Evolutionary conservation across 2,113 vertebrate genomes (phyloP), one percentile per base, ranked within the genome.

Genomic region (Vulpes ferrilata): DNA sequence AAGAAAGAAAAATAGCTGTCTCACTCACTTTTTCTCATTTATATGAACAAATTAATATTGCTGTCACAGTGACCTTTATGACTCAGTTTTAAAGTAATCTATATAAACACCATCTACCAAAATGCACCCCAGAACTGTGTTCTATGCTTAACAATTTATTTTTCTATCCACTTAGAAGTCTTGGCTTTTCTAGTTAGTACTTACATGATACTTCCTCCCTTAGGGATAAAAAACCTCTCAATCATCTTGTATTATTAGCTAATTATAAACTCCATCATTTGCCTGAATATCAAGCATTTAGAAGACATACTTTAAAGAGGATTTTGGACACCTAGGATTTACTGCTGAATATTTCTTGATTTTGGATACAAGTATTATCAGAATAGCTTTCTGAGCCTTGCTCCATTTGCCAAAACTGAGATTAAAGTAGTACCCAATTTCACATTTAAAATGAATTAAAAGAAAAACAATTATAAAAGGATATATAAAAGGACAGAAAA

Each of bases 1-100:
- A 59, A 80, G 51, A 92, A 97, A 93, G 57, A 96, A 95, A 96
- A 93, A 90, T 67, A 94, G 82, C 43, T 94, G 32, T 80, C 53
- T 95, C 17, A 38, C 11, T 78, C 32, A 65, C 4, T 89, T 88
- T 80, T 93, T 67, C 79, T 83, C 27, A 93, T 89, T 96, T 86
- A 79, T 74, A 94, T 65, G 86, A 95, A 86, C 69, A 96, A 96
- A 96, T 97, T 95, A 93, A 92, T 96, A 85, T 65, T 91, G 38
- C 43, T 94, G 78, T 93, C 90, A 95, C 38, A 71, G 11, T 93
- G 76, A 97, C 59, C 88, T 96, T 88, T 95, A 95, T 81, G 73
- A 67, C 30, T 86, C 64, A 59, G 20, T 79, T 16, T 97, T 95
- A 87, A 73, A 78, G 17, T 64, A 95, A 95, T 83, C 19, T 92